Base-by-base conservation (phyloP, 2,113 vertebrate species). In the Halcyon senegalensis region DNA sequence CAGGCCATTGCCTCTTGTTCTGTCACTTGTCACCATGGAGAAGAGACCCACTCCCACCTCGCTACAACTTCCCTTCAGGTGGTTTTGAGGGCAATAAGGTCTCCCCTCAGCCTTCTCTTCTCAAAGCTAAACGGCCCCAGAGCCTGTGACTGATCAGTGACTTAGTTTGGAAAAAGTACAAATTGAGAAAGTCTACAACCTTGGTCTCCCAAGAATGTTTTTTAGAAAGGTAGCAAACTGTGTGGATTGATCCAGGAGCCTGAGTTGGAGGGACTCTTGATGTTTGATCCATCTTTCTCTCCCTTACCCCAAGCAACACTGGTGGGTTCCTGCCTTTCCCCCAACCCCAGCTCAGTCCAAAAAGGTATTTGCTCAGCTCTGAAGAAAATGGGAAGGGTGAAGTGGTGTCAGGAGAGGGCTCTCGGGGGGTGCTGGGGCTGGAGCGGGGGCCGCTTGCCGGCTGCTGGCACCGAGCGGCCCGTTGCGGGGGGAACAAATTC, bases 401-500 rank as follows among this genome's bases (percentile, higher is more conserved):
- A 41, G 55, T 1, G 0, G 62, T 30, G 25, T 33, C 8, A 10
- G 25, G n/a, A 50, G 50, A 21, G 35, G 48, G 25, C 24, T 69
- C 9, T 15, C 14, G 1, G 3, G 27, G 3, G 20, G 48, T 37
- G 24, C 20, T 3, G 5, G 50, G 28, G 31, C 33, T 69, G 55
- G 28, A 16, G 23, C 5, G 3, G 48, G 37, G 35, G 27, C 81
- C 55, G 64, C 83, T 91, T 97, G 96, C 94, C 96, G 88, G 88
- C 39, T 58, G 55, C 31, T 5, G 17, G 60, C 31, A 19, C 19
- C 8, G 4, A 25, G 44, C 2, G 9, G 55, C 41, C 35, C 2
- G 1, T 11, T 15, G 46, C 7, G 0, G 33, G n/a, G 50, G 7
- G 11, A 70, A 13, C 35, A 16, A 3, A 24, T 73, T 16, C 0